Evolutionary conservation across 2,888 invertebrate genomes (phyloP).

Genomic region (Stenodema calcarata): DNA sequence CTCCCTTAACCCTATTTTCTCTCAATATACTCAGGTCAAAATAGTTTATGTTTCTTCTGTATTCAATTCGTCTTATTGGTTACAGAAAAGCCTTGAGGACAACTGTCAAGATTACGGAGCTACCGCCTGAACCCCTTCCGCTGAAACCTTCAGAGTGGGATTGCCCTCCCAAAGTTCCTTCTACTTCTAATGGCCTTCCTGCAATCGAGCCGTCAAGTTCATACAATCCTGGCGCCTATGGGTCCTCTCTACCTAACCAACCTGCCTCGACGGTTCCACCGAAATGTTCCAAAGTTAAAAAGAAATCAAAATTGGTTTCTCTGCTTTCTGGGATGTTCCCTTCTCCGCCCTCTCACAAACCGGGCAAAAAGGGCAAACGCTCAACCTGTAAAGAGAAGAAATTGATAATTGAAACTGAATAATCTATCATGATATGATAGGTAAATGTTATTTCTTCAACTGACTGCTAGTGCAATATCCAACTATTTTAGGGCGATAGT

Average conservation of each 20-base stretch:
- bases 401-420: background rate
- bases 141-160: constrained; percentile 27
- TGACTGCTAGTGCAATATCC: no score
- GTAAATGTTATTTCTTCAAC: no score
- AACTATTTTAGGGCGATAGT: no score
- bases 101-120: background rate
- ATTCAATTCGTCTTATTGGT: background rate
- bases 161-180: background rate
- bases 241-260: background rate
- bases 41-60: no score
- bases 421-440: no score
- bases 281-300: background rate
- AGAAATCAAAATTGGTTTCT: background rate
- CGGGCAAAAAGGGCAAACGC: background rate
- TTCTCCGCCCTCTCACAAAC: constrained; percentile 3
- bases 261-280: background rate
- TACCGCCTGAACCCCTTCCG: background rate
- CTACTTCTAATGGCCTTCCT: background rate
- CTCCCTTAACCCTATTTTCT: no score
- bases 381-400: constrained; percentile 3
- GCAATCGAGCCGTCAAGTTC: background rate
- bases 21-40: no score
- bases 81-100: background rate
- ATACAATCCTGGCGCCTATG: background rate
- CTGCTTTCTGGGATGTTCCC: background rate